These are phyloP conservation scores for Margarornis squamiger DNA, from an alignment of 2,797 vertebrate genomes.

Conservation along the genomic window DNA sequence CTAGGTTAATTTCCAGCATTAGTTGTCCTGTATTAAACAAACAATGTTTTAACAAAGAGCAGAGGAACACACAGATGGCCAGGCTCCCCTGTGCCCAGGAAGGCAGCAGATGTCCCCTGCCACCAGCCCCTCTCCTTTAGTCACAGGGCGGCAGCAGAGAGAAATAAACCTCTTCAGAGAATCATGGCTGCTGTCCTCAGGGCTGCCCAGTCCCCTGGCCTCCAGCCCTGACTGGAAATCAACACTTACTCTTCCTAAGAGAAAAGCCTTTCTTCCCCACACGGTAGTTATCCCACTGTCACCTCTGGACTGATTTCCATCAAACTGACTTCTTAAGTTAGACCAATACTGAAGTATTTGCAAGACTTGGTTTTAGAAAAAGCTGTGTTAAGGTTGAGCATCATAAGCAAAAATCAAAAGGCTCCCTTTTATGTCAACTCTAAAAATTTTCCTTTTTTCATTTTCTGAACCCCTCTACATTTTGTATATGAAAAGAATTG, in stretches of 20 bases:
- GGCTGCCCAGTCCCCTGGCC: not conserved
- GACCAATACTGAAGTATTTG: not conserved
- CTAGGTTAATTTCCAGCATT: not conserved
- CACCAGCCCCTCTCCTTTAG: not conserved
- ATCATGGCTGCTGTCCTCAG: not conserved
- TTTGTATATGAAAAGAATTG: not conserved
- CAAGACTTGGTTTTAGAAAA: not conserved
- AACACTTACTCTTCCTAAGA: not conserved
- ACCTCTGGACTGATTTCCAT: not conserved
- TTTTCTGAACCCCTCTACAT: not conserved
- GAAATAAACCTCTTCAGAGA: not conserved
- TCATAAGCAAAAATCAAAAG: not conserved
- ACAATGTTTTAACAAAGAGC: not conserved
- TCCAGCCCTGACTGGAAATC: not conserved
- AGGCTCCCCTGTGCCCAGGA: not conserved
- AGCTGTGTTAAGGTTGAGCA: not conserved
- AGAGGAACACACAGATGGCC: fast-evolving
- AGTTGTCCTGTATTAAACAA: not conserved
- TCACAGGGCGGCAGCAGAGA: constrained; percentile 14
- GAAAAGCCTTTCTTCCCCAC: not conserved
- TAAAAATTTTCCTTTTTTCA: not conserved
- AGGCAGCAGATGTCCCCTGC: not conserved
- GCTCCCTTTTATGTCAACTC: not conserved
- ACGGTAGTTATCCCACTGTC: not conserved
- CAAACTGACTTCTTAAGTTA: not conserved